Percentiles rank a stretch among this genome's conserved stretches.
Conservation (phyloP, 2,113 vertebrate species). For the Gadus chalcogrammus region DNA sequence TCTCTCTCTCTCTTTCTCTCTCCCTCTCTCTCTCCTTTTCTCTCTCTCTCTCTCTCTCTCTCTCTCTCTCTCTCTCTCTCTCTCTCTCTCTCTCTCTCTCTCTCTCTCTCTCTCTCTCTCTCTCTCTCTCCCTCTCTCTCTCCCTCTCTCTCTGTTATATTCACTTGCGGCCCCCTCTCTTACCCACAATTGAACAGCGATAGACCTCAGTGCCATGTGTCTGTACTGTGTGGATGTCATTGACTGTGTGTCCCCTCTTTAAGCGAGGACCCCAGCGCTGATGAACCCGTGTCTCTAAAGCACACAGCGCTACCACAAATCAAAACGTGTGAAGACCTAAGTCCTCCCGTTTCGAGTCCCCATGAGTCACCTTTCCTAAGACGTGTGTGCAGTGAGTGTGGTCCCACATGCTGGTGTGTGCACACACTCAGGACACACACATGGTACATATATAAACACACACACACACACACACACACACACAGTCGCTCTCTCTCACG, state of each 20-base stretch:
- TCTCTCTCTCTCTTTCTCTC: slow-evolving; percentile 30
- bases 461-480: background rate
- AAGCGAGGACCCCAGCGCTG: no score
- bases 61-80: slow-evolving; percentile 34
- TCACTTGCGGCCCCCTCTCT: background rate
- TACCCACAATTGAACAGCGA: no score
- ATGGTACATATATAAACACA: background rate
- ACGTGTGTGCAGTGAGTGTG: slow-evolving; percentile 35
- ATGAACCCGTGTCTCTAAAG: no score
- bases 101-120: slow-evolving; percentile 14
- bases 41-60: slow-evolving; percentile 18
- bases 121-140: slow-evolving; percentile 52
- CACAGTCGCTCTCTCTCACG: background rate
- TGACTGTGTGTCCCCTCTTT: background rate
- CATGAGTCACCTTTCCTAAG: no score
- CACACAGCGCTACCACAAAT: no score
- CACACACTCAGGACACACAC: slow-evolving; percentile 26
- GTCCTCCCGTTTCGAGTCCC: no score
- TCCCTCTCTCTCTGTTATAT: background rate
- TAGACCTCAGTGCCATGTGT: background rate
- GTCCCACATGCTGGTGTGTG: slow-evolving; percentile 62
- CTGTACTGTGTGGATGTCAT: background rate
- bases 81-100: slow-evolving; percentile 1
- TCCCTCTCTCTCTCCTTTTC: background rate
- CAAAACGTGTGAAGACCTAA: no score